Conservation (phyloP, 2,113 vertebrate species). For the Regulus satrapa region DNA sequence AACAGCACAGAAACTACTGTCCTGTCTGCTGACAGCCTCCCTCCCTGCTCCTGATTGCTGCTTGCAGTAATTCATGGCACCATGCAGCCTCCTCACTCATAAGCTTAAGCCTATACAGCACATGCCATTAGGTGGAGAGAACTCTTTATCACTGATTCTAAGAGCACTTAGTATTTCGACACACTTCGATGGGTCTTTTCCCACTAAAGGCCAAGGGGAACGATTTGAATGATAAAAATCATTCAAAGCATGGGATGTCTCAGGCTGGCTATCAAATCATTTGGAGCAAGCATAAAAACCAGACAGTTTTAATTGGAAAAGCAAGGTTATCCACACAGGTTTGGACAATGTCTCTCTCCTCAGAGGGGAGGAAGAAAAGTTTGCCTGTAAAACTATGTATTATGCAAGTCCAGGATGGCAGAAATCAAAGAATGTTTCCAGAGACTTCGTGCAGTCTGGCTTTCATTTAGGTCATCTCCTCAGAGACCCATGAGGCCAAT, state of each 20-base stretch:
- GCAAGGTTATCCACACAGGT: not conserved
- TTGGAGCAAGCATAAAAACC: not conserved
- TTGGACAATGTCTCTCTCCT: not conserved
- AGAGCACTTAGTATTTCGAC: not conserved
- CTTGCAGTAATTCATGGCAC: not conserved
- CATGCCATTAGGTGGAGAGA: not conserved
- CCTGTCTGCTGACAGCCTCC: not conserved
- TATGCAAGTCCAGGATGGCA: not conserved
- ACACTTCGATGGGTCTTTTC: not conserved
- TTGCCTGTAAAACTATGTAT: not conserved
- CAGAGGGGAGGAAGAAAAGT: fast-evolving
- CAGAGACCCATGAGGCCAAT: not conserved
- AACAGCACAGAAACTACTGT: not conserved
- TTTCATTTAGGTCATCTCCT: not conserved
- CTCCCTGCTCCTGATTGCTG: not conserved
- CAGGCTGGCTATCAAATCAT: not conserved
- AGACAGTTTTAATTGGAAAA: not conserved
- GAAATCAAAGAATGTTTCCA: not conserved
- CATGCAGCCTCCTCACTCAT: not conserved
- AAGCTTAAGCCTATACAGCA: not conserved
- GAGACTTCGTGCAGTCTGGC: not conserved
- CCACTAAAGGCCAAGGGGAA: not conserved
- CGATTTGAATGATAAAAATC: not conserved
- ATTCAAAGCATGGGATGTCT: not conserved
- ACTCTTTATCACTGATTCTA: not conserved